Conservation (phyloP, 1,140 invertebrate genomes). For the Melanaphis sacchari region DNA sequence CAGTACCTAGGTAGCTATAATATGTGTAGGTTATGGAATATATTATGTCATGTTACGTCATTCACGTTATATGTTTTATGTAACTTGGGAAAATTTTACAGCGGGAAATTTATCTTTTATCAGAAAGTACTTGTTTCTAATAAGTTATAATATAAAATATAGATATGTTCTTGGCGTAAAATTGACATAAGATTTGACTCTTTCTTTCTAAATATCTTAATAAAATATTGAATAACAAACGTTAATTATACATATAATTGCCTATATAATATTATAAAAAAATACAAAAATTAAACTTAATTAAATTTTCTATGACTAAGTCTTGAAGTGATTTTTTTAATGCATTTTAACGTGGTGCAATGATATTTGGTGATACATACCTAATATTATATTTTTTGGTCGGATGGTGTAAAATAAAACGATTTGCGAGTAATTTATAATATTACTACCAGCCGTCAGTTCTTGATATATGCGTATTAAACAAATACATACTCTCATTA, state of each 20-base stretch:
- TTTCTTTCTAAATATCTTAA: background rate
- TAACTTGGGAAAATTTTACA: background rate
- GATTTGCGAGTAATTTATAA: background rate
- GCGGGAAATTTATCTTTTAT: background rate
- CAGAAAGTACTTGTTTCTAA: background rate
- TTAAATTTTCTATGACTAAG: background rate
- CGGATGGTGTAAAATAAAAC: background rate
- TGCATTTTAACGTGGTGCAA: background rate
- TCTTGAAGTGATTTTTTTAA: background rate
- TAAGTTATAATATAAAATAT: background rate
- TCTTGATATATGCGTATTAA: background rate
- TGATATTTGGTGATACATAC: background rate
- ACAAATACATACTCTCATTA: background rate
- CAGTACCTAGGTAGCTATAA: background rate
- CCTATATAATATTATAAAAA: constrained; percentile 8
- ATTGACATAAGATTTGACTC: background rate
- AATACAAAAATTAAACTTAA: background rate
- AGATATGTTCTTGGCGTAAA: background rate
- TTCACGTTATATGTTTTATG: background rate
- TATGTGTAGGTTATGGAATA: background rate
- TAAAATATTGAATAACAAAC: background rate
- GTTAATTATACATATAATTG: background rate
- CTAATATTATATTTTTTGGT: background rate
- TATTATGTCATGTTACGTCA: background rate
- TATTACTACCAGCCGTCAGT: background rate